A percentile compares a stretch with the other conserved stretches of the same genome.
Conservation (phyloP, 1,140 invertebrate species). For the Scaptomyza hsui region DNA sequence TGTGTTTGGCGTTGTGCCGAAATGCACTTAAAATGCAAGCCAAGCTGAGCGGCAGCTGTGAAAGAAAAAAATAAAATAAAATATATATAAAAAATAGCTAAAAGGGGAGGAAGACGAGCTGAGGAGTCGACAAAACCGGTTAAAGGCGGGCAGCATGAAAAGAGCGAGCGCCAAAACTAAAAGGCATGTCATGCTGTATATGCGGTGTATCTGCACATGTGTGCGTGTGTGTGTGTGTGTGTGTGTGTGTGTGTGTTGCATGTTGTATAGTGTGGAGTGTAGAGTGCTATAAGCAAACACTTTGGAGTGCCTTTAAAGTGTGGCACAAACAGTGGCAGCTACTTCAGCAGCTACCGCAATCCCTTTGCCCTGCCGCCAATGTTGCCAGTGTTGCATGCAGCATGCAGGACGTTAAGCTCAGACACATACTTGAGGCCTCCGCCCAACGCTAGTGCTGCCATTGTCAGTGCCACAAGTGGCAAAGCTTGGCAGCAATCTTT, state of each 20-base stretch:
- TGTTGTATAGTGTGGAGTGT: constrained; percentile 18
- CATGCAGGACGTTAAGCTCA: constrained; percentile 65
- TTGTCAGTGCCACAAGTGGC: constrained; percentile 54
- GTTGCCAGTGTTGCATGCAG: constrained; percentile 18
- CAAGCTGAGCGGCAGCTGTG: constrained; percentile 42
- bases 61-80: constrained; percentile 27
- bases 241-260: constrained; percentile 3
- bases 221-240: constrained; percentile 36
- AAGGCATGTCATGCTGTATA: constrained; percentile 33
- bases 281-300: constrained; percentile 75
- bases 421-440: constrained; percentile 65
- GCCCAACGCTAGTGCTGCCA: too few species aligned
- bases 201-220: constrained; percentile 10
- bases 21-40: constrained; percentile 74
- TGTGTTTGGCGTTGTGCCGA: constrained; percentile 47
- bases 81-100: constrained; percentile 21
- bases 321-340: constrained; percentile 73
- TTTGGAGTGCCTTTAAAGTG: constrained; percentile 80
- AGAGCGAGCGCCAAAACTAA: constrained; percentile 47
- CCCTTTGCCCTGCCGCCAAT: constrained; percentile 2
- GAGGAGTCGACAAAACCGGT: constrained; percentile 30
- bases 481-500: constrained; percentile 29
- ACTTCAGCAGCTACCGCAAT: constrained; percentile 52
- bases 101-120: background rate
- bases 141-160: constrained; percentile 44